Percentiles rank a stretch among this genome's conserved stretches.
Conservation (phyloP, 2,113 vertebrate species). For the Gorsachius goisagi region DNA sequence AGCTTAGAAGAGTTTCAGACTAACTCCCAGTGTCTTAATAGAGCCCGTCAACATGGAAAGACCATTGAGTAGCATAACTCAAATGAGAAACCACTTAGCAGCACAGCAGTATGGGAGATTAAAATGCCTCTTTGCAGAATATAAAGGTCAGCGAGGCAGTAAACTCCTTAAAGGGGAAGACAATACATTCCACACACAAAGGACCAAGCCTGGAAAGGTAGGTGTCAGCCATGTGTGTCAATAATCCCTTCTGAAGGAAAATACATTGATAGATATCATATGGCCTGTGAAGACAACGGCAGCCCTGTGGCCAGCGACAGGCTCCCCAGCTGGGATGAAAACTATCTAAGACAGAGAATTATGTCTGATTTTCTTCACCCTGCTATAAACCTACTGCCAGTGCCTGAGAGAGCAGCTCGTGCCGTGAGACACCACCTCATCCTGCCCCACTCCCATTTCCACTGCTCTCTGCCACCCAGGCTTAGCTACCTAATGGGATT, state of each 20-base stretch:
- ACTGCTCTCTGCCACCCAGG: neutral
- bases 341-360: neutral
- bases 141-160: slow-evolving; percentile 76
- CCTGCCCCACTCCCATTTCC: neutral
- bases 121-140: slow-evolving; percentile 68
- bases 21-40: slow-evolving; percentile 60
- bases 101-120: slow-evolving; percentile 54
- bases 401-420: neutral
- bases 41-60: slow-evolving; percentile 59
- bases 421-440: neutral
- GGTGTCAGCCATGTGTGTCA: neutral
- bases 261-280: neutral
- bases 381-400: neutral
- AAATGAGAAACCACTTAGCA: slow-evolving; percentile 73
- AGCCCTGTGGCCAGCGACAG: neutral
- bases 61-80: slow-evolving; percentile 66
- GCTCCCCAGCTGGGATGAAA: neutral
- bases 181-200: slow-evolving; percentile 51
- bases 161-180: slow-evolving; percentile 67
- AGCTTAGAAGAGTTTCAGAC: slow-evolving; percentile 46
- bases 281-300: neutral
- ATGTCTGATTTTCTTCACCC: neutral
- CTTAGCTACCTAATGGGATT: neutral
- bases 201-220: neutral
- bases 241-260: neutral